Conservation (phyloP, 2,113 vertebrate genomes). For the Vireo altiloquus region DNA sequence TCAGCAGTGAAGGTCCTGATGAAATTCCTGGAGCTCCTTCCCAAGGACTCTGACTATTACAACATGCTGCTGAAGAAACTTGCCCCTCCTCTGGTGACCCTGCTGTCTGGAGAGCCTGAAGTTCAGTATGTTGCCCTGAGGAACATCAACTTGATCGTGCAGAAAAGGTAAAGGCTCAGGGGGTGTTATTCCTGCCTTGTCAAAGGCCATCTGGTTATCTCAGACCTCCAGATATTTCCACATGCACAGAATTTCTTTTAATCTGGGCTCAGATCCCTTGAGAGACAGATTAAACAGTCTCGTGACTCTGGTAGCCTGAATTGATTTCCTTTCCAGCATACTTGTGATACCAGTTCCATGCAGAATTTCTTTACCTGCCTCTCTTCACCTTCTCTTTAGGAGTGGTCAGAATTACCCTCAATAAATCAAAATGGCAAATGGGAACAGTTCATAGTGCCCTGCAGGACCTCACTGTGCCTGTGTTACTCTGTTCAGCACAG, state of each 20-base stretch:
- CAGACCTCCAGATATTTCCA: neutral
- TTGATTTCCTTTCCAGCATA: neutral
- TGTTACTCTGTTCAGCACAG: neutral
- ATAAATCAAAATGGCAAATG: neutral
- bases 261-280: neutral
- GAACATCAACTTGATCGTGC: constrained; percentile 98
- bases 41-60: constrained; percentile 97
- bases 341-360: neutral
- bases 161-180: constrained; percentile 84
- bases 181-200: neutral
- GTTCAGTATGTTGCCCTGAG: constrained; percentile 97
- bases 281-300: neutral
- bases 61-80: constrained; percentile 96
- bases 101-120: constrained; percentile 96
- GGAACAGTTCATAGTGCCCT: neutral
- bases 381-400: neutral
- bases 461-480: neutral
- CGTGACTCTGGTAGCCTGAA: neutral
- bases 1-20: constrained; percentile 98
- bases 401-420: neutral
- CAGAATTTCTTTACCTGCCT: neutral
- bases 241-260: neutral
- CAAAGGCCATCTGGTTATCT: neutral
- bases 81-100: constrained; percentile 92
- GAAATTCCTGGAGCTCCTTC: constrained; percentile 97